phyloP scores from a whole-genome alignment of 2,113 vertebrate species.

The Neofelis nebulosa region DNA sequence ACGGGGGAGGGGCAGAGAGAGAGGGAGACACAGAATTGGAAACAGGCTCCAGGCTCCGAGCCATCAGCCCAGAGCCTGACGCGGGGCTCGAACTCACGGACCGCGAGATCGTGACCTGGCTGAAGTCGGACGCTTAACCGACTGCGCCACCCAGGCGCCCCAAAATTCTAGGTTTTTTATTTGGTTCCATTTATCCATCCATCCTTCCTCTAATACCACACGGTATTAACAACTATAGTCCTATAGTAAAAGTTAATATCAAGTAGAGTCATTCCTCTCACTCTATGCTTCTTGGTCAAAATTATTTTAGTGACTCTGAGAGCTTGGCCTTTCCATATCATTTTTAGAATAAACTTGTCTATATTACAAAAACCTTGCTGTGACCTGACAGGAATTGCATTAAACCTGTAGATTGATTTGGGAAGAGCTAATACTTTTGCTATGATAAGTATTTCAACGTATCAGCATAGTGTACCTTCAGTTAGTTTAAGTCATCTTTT shows the following conservation, averaged over 20 bases:
- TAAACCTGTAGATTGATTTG: neutral
- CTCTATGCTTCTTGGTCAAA: neutral
- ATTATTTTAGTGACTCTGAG: neutral
- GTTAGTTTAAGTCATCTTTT: neutral
- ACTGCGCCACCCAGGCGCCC: no score
- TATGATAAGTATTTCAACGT: neutral
- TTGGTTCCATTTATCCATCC: neutral
- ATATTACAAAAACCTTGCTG: neutral
- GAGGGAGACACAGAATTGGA: no score
- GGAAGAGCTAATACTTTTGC: neutral
- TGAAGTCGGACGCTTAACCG: no score
- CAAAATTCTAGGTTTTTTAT: neutral
- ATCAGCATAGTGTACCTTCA: neutral
- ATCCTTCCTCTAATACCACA: neutral
- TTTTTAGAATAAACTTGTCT: neutral
- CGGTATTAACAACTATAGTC: neutral
- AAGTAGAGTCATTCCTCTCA: neutral
- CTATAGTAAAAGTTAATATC: neutral
- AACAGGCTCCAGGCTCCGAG: no score
- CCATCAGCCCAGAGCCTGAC: no score
- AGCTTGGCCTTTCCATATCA: neutral
- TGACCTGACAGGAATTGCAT: neutral
- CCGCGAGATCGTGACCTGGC: no score
- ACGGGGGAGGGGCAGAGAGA: no score
- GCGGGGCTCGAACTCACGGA: no score